Base-by-base conservation (phyloP, 2,888 invertebrate genomes). In the Drosophila hamatofila region DNA sequence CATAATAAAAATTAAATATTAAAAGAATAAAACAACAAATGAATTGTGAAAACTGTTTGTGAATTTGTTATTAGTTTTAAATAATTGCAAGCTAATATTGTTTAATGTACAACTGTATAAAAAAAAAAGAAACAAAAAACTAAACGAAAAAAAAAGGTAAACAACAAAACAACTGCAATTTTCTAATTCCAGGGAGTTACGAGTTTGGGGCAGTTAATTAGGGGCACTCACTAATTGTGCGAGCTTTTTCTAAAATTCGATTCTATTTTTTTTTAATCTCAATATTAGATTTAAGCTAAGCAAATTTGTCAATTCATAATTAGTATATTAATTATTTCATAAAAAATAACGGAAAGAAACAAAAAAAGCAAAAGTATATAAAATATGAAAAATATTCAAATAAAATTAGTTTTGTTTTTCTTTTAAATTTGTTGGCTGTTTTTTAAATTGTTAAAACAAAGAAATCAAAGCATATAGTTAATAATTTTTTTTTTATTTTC, bases 1-100 rank as follows among this genome's bases (percentile, higher is more conserved):
- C 27, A 30, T 30, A 41, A 30, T 57, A 25, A 35, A 33, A 14
- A 44, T 11, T 27, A n/a, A 42, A 33, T 12, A 56, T 42, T 16
- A 18, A 56, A 21, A 27, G 16, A 25, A 16, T 35, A 39, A 7
- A 55, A 46, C 14, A 27, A 42, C 3, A 37, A 27, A 52, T 44
- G 21, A 54, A 62, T 46, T 66, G 61, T 57, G 44, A 57, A 68
- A 68, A 63, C 27, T 66, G 55, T 56, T 73, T 72, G 61, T 72
- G 56, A 63, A 62, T 66, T 75, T 78, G 78, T 72, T 72, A 66
- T 76, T 67, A 73, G 60, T 68, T 72, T 42, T 58, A 66, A 59
- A 58, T 71, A 55, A 60, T 55, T 18, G 48, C 48, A 70, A 69
- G 39, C 25, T 52, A 27, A 55, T 64, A 63, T 76, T 76, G 56